Evolutionary conservation across 1,140 invertebrate genomes (phyloP), one percentile per base, ranked within the genome.

Genomic region (Lepidurus apus): DNA sequence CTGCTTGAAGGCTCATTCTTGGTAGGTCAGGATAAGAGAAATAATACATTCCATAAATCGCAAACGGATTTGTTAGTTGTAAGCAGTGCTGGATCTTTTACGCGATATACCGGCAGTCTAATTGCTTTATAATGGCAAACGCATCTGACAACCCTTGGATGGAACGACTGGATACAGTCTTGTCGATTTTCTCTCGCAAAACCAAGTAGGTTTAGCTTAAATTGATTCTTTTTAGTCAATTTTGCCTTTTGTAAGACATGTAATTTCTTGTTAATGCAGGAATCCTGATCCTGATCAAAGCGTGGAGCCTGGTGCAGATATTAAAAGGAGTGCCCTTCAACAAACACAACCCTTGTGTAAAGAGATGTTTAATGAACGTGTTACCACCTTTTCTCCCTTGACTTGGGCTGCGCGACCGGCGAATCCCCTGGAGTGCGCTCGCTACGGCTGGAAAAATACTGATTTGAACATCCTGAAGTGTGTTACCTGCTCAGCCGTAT

Each of bases 371-470:
- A n/a, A 65, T 21, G 53, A 77, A 47, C 10, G 75, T n/a, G 43
- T 77, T 5, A 13, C 42, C 17, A 77, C 75, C 8, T 77, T 43
- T n/a, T 26, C 26, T 24, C 26, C 75, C 24, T 17, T 43, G 17
- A 42, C 47, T 42, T 77, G 75, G 75, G 17, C 47, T 42, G 75
- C 43, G 17, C 43, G 47, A 77, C 75, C 75, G 0, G 75, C 47
- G 11, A 44, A 45, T 24, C 75, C 75, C 24, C 75, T 47, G 21
- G 24, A 77, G 43, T 77, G 75, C 26, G 75, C 75, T 45, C 75
- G 75, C 47, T 77, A 77, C 43, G 75, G 75, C 8, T 77, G 75
- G 75, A 45, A 43, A 43, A 43, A 45, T 77, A 77, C 24, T 7
- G 42, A 45, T 24, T 9, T 26, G 7, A 53, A 45, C 24, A 42